Evolutionary conservation across 2,888 invertebrate genomes (phyloP), one percentile per base, ranked within the genome.

Genomic region (Sinohyriopsis cumingii): DNA sequence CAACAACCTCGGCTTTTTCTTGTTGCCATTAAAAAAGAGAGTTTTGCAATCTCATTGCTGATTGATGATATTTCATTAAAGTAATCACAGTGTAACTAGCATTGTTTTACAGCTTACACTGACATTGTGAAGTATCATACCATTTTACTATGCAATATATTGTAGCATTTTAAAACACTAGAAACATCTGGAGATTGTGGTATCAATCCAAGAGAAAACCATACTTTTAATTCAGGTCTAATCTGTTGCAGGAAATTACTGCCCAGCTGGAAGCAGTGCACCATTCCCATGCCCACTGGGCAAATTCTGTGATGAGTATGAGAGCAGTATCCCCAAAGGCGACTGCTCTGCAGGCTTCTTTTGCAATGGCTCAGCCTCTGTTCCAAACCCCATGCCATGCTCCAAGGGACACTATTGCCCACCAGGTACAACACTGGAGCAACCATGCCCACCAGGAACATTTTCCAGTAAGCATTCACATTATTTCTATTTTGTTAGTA

Each of bases 341-440:
- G 80, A 84, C 71, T 87, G 87, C 71, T 68, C 72, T 20, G 82
- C 78, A 15, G 87, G 87, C 20, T 87, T 65, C 71, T 87, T 81
- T 81, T 87, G 87, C 71, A 84, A 83, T 72, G 82, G 82, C 25
- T 84, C 81, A 63, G 75, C 86, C 12, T 72, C 74, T 22, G 67
- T 74, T 45, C 82, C 84, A 15, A 71, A 84, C 68, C 84, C 84
- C 9, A 65, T 57, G 57, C 78, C 73, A 9, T 88, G 88, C 69
- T 76, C 76, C 22, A 77, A 76, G 60, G 88, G 88, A 18, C 74
- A 86, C 72, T 89, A 86, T 77, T 89, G 89, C 70, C 84, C 86
- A 6, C 68, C 77, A 20, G 88, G 88, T 18, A 87, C 86, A 4
- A 65, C 82, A 9, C 72, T 77, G 12, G 83, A 87, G 69, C 67